These are phyloP conservation scores for Papilio glaucus DNA, from an alignment of 1,140 invertebrate genomes.

Conservation along the genomic window DNA sequence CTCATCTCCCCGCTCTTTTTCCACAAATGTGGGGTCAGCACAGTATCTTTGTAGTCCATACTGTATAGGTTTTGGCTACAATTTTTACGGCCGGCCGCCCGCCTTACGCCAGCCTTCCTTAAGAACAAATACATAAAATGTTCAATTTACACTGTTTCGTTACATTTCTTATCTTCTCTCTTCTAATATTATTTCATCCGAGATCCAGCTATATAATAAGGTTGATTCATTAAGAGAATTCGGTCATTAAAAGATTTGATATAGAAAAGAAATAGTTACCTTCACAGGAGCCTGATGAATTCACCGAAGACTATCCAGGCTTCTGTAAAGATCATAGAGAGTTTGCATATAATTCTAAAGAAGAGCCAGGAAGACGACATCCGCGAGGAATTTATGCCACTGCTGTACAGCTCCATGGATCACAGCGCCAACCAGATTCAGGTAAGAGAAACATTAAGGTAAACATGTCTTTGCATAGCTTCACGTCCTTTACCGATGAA, in stretches of 20 bases:
- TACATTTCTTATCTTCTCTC: neutral
- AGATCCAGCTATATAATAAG: neutral
- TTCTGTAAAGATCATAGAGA: slow-evolving; percentile 95
- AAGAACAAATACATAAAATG: too few species aligned
- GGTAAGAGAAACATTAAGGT: slow-evolving; percentile 81
- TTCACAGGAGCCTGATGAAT: slow-evolving; percentile 86
- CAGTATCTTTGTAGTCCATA: too few species aligned
- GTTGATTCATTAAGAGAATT: neutral
- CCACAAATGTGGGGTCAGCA: too few species aligned
- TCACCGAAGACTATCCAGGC: slow-evolving; percentile 95
- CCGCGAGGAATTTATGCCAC: slow-evolving; percentile 91
- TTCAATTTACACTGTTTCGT: too few species aligned
- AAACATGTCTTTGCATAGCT: neutral
- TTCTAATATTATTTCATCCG: neutral
- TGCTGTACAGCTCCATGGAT: slow-evolving; percentile 95
- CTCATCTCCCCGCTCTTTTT: too few species aligned
- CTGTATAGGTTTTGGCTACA: too few species aligned
- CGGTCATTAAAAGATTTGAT: neutral
- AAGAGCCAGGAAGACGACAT: slow-evolving; percentile 94
- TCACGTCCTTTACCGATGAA: slow-evolving; percentile 10
- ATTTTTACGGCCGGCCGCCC: too few species aligned
- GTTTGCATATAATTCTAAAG: slow-evolving; percentile 94
- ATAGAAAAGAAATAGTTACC: slow-evolving; percentile 16
- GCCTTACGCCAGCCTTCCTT: too few species aligned
- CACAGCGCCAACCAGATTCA: slow-evolving; percentile 96